Base-by-base conservation (phyloP, 2,797 vertebrate species). In the Podarcis lilfordi region DNA sequence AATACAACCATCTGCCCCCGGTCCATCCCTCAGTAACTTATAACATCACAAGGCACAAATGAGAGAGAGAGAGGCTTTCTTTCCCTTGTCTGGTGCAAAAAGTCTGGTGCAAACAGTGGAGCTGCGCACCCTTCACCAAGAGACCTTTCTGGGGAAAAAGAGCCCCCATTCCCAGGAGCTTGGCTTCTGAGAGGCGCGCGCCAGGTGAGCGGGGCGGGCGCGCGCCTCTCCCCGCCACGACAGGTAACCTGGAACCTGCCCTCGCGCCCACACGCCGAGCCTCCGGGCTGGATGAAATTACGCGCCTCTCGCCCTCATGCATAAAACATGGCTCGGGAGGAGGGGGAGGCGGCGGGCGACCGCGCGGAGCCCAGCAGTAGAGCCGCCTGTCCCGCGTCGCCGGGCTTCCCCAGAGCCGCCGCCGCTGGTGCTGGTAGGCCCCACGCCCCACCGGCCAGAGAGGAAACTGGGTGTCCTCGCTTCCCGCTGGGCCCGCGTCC, bases 261-360 rank as follows among this genome's bases (percentile, higher is more conserved):
- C 32, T 79, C 1, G 8, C 64, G 9, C 61, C 0, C 59, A 1
- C 61, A 5, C 80, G 37, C 72, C 27, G 27, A 17, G 79, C 69
- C 77, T 61, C 29, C 3, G 4, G 66, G 59, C 32, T 21, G 94
- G 95, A 96, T 96, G 95, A 95, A 96, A 95, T 97, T 96, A 97
- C 96, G 35, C 2, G 50, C 93, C 84, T 29, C 8, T 50, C 75
- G 8, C 84, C 95, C 91, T 97, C 97, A 97, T 97, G 96, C 96
- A 98, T 98, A 97, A 97, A 97, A 96, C 95, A 98, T 97, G 95
- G 95, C 71, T 72, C 35, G 72, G 92, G 90, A 86, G 90, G 93
- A 64, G 92, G 90, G 11, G 23, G 89, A 50, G 71, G 82, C 13
- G 3, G 90, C 8, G 37, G 25, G 37, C 25, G 25, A 7, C 27